Conservation (phyloP, 2,797 vertebrate genomes). For the Myiotriccus ornatus region DNA sequence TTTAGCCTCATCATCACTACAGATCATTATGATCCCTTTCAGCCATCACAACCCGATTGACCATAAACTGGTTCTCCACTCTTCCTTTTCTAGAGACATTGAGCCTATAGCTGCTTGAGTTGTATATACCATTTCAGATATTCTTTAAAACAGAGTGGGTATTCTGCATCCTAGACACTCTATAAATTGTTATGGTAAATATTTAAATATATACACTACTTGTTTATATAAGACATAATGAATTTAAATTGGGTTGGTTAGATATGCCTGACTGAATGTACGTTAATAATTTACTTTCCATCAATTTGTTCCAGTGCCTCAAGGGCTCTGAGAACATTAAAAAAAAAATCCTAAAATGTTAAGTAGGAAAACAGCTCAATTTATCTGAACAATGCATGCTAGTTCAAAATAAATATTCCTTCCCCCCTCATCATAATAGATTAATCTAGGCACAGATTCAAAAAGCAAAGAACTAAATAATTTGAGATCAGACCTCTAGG, state of each 20-base stretch:
- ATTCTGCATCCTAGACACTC: background rate
- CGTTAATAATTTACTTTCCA: constrained; percentile 29
- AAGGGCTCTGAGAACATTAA: background rate
- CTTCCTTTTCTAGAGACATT: background rate
- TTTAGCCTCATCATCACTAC: background rate
- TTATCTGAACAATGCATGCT: background rate
- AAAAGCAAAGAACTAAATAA: background rate
- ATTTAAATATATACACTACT: constrained; percentile 18
- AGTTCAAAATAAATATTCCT: background rate
- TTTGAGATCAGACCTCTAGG: background rate
- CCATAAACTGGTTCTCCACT: background rate
- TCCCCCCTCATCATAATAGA: background rate
- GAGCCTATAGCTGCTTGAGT: background rate
- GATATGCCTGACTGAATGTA: constrained; percentile 10
- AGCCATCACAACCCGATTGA: background rate
- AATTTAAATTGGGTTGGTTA: constrained; percentile 17
- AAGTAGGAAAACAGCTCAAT: background rate
- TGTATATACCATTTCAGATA: background rate
- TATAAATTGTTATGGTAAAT: background rate
- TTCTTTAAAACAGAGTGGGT: background rate
- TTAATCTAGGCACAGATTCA: background rate
- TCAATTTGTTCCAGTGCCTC: constrained; percentile 21
- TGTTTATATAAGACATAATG: constrained; percentile 43
- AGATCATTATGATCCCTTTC: background rate
- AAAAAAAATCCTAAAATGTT: background rate